Conservation (phyloP, 2,888 invertebrate genomes). For the Julus scandinavius region DNA sequence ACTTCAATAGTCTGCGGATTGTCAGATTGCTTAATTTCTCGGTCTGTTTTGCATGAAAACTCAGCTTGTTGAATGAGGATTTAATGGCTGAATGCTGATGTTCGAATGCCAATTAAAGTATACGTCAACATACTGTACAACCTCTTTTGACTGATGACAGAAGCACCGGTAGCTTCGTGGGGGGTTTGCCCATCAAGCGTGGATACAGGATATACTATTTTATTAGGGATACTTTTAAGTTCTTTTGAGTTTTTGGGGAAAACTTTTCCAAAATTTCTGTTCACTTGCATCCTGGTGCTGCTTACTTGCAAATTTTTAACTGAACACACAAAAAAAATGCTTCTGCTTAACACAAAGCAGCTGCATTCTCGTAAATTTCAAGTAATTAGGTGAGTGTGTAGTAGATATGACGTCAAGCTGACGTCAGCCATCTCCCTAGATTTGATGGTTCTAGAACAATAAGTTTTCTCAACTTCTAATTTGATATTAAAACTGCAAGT, state of each 20-base stretch:
- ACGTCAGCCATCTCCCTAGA: not conserved
- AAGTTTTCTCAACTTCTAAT: slow-evolving; percentile 5
- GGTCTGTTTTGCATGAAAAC: not conserved
- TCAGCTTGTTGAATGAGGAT: not conserved
- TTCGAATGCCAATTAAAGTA: slow-evolving; percentile 4
- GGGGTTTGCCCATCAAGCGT: not conserved
- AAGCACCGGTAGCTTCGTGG: not conserved
- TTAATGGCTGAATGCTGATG: not conserved
- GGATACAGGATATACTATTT: too few species aligned
- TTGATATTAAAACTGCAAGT: not conserved
- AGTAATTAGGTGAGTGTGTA: not conserved
- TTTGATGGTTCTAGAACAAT: not conserved
- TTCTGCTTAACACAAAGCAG: too few species aligned
- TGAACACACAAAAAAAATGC: too few species aligned
- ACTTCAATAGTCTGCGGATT: not conserved
- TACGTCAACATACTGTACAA: not conserved
- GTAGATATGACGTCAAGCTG: not conserved
- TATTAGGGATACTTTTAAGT: too few species aligned
- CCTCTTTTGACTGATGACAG: slow-evolving; percentile 13
- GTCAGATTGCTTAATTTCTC: slow-evolving; percentile 15
- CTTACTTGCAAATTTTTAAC: too few species aligned
- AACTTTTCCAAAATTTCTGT: too few species aligned
- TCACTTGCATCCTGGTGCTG: too few species aligned
- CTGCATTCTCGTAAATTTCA: not conserved
- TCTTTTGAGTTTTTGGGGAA: too few species aligned